Evolutionary conservation across 2,113 vertebrate species (phyloP), one percentile per base, ranked within the genome.

Genomic region (Sylvilagus bachmani): DNA sequence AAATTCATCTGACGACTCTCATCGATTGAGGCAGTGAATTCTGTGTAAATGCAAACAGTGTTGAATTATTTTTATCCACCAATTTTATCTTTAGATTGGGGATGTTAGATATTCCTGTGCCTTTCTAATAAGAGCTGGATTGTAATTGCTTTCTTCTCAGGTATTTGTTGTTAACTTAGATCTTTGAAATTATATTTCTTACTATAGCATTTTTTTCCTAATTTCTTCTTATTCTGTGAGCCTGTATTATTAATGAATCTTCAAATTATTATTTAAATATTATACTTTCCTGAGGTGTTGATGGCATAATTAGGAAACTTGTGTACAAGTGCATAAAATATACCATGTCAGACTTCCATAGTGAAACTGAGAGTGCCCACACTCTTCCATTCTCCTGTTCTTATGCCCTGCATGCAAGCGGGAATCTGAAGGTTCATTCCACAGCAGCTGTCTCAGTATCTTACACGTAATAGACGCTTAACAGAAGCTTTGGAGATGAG

Each of bases 181-280:
- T 44, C 44, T 92, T 81, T 81, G 36, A 64, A 89, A 51, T 71
- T 25, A 10, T 17, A 31, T 80, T 92, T 82, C 29, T 77, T 33
- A 58, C 27, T 53, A 33, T 55, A 53, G 6, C n/a, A 25, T 69
- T 85, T 92, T 92, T 94, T 80, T 88, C 11, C 25, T 71, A 36
- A 31, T 79, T 89, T 36, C 44, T 79, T 4, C 16, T 86, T 75
- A 19, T 67, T 90, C 33, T 24, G 4, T 89, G 17, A 77, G 0
- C 11, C 16, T 7, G 78, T 1, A 33, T 21, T 88, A n/a, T 62
- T 73, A 61, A 25, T 91, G 6, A 2, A 64, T 44, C 49, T 90
- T 86, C 38, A 95, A 62, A 49, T 85, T 69, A 27, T 51, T 61
- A 17, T 90, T 88, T 83, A 80, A 87, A 29, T 95, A 51, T 74